Conservation (phyloP, 1,140 invertebrate genomes). For the Holotrichia oblita region DNA sequence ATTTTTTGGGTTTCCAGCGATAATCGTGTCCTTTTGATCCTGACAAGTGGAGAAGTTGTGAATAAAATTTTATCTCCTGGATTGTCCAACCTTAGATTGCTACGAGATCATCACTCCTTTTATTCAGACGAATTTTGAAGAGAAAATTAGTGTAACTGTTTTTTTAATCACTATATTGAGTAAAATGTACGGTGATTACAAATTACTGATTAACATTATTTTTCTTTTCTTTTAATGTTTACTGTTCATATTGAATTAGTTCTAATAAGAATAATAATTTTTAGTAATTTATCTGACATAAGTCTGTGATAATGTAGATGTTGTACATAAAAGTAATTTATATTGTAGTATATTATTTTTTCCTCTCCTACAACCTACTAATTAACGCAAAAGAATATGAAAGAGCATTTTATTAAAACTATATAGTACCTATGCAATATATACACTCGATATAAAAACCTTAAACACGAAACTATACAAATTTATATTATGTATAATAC, state of each 20-base stretch:
- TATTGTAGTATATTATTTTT: slow-evolving; percentile 18
- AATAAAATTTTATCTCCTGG: not conserved
- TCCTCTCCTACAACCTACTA: not conserved
- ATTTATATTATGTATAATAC: slow-evolving; percentile 12
- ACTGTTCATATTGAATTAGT: slow-evolving; percentile 10
- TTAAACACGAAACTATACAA: slow-evolving; percentile 31
- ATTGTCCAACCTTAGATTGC: not conserved
- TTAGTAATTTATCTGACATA: slow-evolving; percentile 43
- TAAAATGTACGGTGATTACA: not conserved
- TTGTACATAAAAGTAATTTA: slow-evolving; percentile 41
- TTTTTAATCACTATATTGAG: not conserved
- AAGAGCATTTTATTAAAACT: slow-evolving; percentile 27
- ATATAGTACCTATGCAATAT: slow-evolving; percentile 6
- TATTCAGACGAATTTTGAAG: not conserved
- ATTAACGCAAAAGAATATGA: not conserved
- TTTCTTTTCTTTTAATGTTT: not conserved
- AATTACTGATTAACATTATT: not conserved
- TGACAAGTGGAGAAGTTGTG: not conserved
- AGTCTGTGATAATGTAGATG: slow-evolving; percentile 40
- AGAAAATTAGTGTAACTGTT: not conserved
- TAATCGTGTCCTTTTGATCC: slow-evolving; percentile 46
- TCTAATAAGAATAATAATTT: slow-evolving; percentile 31
- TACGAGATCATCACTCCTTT: slow-evolving; percentile 23
- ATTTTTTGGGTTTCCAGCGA: slow-evolving; percentile 69
- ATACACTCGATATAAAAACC: slow-evolving; percentile 16